Conservation (phyloP, 2,113 vertebrate species). For the Chamaea fasciata region DNA sequence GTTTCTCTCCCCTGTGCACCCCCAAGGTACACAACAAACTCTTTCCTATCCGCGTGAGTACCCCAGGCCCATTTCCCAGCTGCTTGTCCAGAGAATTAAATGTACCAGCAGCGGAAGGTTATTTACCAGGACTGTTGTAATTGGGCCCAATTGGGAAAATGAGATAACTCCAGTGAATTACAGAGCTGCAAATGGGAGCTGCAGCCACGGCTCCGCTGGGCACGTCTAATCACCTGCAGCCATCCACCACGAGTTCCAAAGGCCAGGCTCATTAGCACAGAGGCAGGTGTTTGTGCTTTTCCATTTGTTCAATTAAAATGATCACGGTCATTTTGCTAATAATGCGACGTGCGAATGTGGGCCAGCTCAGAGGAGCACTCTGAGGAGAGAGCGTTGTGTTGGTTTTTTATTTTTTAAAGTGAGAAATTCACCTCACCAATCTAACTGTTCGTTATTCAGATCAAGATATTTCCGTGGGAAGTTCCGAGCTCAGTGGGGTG, state of each 20-base stretch:
- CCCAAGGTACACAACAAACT: neutral
- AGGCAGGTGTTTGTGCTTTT: conserved; percentile 32
- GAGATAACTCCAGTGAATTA: conserved; percentile 37
- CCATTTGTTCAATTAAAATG: conserved; percentile 17
- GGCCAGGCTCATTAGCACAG: conserved; percentile 40
- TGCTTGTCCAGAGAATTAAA: conserved; percentile 35
- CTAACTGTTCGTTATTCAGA: neutral
- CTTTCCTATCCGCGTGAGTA: neutral
- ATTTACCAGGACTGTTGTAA: conserved; percentile 59
- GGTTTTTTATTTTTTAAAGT: neutral
- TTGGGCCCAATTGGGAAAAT: conserved; percentile 32
- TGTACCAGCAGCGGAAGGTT: neutral
- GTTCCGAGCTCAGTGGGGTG: neutral
- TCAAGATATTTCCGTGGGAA: neutral
- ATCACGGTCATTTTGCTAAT: conserved; percentile 14
- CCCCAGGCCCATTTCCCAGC: conserved; percentile 24
- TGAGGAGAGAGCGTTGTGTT: neutral
- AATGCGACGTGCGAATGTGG: neutral
- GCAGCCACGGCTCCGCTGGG: conserved; percentile 32
- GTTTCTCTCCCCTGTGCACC: neutral
- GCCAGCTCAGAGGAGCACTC: neutral
- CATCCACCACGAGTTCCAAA: conserved; percentile 27
- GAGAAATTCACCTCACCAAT: neutral
- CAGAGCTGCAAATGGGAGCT: conserved; percentile 35
- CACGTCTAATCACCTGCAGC: conserved; percentile 12